Evolutionary conservation across 2,888 invertebrate genomes (phyloP).

Genomic region (Trichacis sp.): DNA sequence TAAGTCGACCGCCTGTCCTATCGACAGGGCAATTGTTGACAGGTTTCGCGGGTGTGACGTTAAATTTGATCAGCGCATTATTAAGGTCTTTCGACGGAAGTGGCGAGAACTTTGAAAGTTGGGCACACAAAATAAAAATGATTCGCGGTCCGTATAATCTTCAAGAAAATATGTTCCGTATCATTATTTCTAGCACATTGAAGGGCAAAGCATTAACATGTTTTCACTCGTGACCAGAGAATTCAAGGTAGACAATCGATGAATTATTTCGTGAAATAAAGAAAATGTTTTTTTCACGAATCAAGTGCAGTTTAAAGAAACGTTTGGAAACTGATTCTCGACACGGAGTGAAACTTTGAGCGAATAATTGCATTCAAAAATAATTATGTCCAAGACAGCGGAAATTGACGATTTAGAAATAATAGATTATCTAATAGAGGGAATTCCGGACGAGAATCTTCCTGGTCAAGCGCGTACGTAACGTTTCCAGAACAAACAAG

Average conservation of each 20-base stretch:
- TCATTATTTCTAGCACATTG: constrained; percentile 24
- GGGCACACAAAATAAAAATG: constrained; percentile 19
- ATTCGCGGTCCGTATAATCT: constrained; percentile 16
- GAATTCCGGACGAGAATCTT: constrained; percentile 29
- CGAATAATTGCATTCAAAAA: constrained; percentile 34
- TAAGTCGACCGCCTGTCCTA: too few relatives aligned
- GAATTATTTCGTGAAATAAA: constrained; percentile 24
- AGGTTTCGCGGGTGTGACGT: not conserved
- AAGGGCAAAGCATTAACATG: constrained; percentile 31
- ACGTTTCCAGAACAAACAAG: constrained; percentile 8
- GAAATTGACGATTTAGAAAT: constrained; percentile 29
- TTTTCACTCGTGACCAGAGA: constrained; percentile 34
- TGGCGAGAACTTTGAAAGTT: constrained; percentile 16
- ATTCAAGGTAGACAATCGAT: constrained; percentile 14
- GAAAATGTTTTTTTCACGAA: constrained; percentile 21
- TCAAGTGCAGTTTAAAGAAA: constrained; percentile 11
- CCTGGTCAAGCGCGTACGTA: constrained; percentile 31
- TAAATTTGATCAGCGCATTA: constrained; percentile 11
- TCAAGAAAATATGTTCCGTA: constrained; percentile 13
- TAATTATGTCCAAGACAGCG: constrained; percentile 29
- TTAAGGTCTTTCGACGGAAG: not conserved
- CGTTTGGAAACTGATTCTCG: constrained; percentile 29
- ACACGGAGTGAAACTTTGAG: constrained; percentile 21
- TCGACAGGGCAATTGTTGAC: too few relatives aligned
- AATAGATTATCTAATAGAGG: constrained; percentile 34